phyloP scores from a whole-genome alignment of 2,113 vertebrate genomes.

The Campylorhamphus procurvoides region DNA sequence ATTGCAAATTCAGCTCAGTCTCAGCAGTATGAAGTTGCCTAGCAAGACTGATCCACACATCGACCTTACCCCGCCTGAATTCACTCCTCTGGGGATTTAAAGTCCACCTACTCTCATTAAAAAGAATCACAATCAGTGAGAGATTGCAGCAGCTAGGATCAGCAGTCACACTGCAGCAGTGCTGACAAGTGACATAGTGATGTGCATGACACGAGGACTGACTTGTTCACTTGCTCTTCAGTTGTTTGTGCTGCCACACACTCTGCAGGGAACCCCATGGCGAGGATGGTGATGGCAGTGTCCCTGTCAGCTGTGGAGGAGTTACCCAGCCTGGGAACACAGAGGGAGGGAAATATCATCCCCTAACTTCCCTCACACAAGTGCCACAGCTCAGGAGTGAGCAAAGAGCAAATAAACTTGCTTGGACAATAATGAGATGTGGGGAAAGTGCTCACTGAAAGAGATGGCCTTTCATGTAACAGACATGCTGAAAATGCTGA shows the following conservation, averaged over 20 bases:
- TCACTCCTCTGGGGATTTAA: background rate
- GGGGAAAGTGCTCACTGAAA: background rate
- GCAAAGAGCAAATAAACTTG: background rate
- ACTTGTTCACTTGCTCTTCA: background rate
- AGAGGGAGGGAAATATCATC: background rate
- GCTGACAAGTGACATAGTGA: background rate
- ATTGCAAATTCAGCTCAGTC: background rate
- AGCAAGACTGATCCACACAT: background rate
- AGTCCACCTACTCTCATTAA: background rate
- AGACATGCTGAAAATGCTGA: background rate
- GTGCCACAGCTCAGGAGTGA: background rate
- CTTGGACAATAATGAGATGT: background rate
- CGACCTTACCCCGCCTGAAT: background rate
- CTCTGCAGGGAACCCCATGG: background rate
- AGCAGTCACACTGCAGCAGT: too few relatives aligned
- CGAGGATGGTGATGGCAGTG: background rate
- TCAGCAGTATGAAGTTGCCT: background rate
- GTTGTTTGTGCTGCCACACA: background rate
- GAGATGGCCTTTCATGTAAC: background rate
- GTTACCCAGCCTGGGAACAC: background rate
- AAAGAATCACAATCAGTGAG: rapidly evolving
- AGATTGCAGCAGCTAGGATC: background rate
- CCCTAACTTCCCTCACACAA: background rate
- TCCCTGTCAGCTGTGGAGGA: background rate
- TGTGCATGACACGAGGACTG: rapidly evolving